Evolutionary conservation across 2,888 invertebrate species (phyloP), one percentile per base, ranked within the genome.

Genomic region (Troides oblongomaculatus): DNA sequence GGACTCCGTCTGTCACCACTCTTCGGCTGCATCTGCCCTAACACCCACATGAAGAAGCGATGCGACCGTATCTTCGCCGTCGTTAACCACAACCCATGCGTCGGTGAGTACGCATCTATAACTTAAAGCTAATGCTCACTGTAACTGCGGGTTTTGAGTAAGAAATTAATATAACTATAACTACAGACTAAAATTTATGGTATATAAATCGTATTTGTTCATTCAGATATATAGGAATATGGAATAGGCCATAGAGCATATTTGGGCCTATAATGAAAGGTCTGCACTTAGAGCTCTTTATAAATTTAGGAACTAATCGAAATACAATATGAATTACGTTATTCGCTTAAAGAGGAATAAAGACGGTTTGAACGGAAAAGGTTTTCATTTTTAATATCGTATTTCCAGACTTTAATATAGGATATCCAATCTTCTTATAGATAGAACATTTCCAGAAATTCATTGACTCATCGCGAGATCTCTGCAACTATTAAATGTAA

Each of bases 1-100:
- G 96, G 97, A 80, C 93, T 98, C 69, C 95, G 97, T 70, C 93
- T 96, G 74, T 97, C 97, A 36, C 97, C 97, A 0, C 96, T 98
- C 94, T 98, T 97, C 88, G 98, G 97, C 65, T 98, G 97, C 92
- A 97, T 97, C 85, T 98, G 97, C 84, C 97, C 97, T 76, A 97
- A 96, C 88, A 97, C 96, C 79, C 96, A 97, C 88, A 96, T 96
- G 95, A 96, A 97, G 94, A 95, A 95, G 81, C 94, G 96, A 77
- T 98, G 97, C 90, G 97, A 97, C 89, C 94, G 96, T 80, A 97
- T 97, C 89, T 97, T 97, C 92, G 95, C 95, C 76, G 95, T 96
- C 86, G 97, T 98, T 83, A 97, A 98, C 94, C 97, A 97, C 93
- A 98, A 98, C 93, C 97, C 97, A 70, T 98, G 98, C 92, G 96